These are phyloP conservation scores for Drosophila parthenogenetica DNA, from an alignment of 2,888 invertebrate genomes.

Conservation along the genomic window DNA sequence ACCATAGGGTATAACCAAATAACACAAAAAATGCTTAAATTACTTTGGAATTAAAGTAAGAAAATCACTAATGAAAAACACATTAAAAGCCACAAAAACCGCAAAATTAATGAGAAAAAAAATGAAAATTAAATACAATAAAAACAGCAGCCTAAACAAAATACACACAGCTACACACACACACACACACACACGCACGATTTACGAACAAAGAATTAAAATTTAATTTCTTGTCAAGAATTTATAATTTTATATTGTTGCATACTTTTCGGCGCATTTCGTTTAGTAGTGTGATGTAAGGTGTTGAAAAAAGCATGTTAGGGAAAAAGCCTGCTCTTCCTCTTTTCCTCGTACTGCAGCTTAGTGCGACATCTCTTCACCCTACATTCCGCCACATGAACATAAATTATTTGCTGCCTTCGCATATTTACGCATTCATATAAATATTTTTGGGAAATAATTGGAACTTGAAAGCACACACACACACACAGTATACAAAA, in stretches of 20 bases:
- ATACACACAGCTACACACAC: conserved; percentile 9
- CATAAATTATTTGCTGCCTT: conserved; percentile 55
- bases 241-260: conserved; percentile 6
- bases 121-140: conserved; percentile 1
- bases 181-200: neutral
- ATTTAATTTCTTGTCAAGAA: conserved; percentile 24
- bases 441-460: conserved; percentile 37
- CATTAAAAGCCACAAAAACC: conserved; percentile 26
- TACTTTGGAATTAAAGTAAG: neutral
- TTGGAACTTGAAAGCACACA: conserved; percentile 4
- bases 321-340: neutral
- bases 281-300: neutral
- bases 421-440: conserved; percentile 34
- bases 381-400: conserved; percentile 1
- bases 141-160: conserved; percentile 25
- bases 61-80: conserved; percentile 17
- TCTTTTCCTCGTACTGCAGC: neutral
- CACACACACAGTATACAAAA: conserved; percentile 6
- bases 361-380: neutral
- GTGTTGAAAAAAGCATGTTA: neutral
- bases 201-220: neutral
- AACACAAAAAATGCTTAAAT: conserved; percentile 14
- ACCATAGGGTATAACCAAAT: conserved; percentile 13
- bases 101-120: conserved; percentile 28
- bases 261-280: neutral